A percentile compares a stretch with the other conserved stretches of the same genome.
Conservation (phyloP, 2,888 invertebrate species). For the Agrochola macilenta region DNA sequence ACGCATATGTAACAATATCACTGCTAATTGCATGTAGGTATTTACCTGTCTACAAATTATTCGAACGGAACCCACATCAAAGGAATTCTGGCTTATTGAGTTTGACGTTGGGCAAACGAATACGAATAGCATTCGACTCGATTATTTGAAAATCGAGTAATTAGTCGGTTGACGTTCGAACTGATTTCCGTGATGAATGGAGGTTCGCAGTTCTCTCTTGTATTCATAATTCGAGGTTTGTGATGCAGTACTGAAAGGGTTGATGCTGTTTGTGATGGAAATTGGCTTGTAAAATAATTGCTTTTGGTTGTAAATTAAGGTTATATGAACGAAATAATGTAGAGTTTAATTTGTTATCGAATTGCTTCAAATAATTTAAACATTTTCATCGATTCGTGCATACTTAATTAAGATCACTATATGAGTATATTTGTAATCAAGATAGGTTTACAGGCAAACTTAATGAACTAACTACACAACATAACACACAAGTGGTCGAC, state of each 20-base stretch:
- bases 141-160: conserved; percentile 51
- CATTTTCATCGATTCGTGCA: not conserved
- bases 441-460: too few relatives aligned
- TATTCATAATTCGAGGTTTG: conserved; percentile 24
- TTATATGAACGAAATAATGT: not conserved
- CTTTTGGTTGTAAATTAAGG: not conserved
- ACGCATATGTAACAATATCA: not conserved
- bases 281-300: not conserved
- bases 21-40: not conserved
- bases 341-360: not conserved
- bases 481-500: too few relatives aligned
- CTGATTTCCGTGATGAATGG: conserved; percentile 25
- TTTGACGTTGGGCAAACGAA: conserved; percentile 23
- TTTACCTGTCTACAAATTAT: not conserved
- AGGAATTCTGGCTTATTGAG: conserved; percentile 26
- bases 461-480: too few relatives aligned
- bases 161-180: conserved; percentile 45
- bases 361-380: not conserved
- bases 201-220: conserved; percentile 22
- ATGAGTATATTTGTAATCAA: not conserved
- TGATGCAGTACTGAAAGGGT: conserved; percentile 10
- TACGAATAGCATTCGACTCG: conserved; percentile 32
- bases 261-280: conserved; percentile 3
- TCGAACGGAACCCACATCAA: conserved; percentile 23
- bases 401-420: not conserved